Evolutionary conservation across 2,888 invertebrate species (phyloP), one percentile per base, ranked within the genome.

Genomic region (Agrotis puta): DNA sequence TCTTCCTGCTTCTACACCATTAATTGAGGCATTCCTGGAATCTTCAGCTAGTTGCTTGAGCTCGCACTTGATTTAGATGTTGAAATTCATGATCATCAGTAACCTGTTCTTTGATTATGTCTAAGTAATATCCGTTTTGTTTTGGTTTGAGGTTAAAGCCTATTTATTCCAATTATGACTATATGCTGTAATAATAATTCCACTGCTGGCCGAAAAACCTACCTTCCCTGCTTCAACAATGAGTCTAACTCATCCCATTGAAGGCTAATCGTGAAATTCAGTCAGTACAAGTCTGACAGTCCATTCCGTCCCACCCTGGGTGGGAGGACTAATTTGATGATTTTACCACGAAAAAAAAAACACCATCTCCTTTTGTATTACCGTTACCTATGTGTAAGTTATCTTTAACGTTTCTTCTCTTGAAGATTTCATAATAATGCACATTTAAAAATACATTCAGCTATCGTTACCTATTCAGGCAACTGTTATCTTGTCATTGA

Each of bases 21-120:
- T 79, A 70, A 79, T 83, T 64, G 65, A 69, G 33, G 58, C 65
- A 68, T 84, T 84, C 77, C 50, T 11, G 57, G 73, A 84, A 84
- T 75, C 39, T 64, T 27, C 50, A 24, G 53, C 45, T 14, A 24
- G 39, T 63, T 50, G 51, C 43, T 43, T 61, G 3, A 64, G 64
- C 39, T 22, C 33, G 48, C 48, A 64, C 13, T 27, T 24, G 45
- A 33, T 51, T 59, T 57, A 18, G 27, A 56, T 45, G 2, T 7
- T 11, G 11, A 57, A 48, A 27, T 7, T n/a, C 18, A 43, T 22
- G 24, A 56, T 14, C 7, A 22, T 57, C 14, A 27, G 22, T 33
- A 16, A 2, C 9, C 3, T 16, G 58, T 58, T 50, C 22, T 3
- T 16, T 18, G 4, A 0, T 2, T n/a, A 2, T 4, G 54, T 33